Percentiles rank a stretch among this genome's conserved stretches.
phyloP scores from a whole-genome alignment of 2,888 invertebrate genomes.

The Chrysolina haemoptera region DNA sequence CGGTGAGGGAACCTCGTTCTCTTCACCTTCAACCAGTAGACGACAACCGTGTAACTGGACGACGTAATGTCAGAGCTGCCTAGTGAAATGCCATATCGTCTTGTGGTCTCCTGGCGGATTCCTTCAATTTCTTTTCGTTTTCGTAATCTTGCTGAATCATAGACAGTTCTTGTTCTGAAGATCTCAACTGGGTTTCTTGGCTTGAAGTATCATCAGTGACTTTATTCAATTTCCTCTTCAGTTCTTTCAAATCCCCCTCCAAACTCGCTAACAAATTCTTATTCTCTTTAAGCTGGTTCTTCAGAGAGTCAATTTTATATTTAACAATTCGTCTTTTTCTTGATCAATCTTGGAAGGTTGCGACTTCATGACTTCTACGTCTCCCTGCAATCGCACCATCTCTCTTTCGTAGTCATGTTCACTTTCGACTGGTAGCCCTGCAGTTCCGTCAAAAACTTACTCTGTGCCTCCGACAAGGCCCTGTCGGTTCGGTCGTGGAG shows the following conservation, averaged over 20 bases:
- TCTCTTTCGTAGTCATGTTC: slow-evolving; percentile 72
- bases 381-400: slow-evolving; percentile 75
- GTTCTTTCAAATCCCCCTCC: slow-evolving; percentile 73
- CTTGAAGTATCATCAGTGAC: no score
- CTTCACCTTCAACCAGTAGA: no score
- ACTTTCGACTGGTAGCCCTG: slow-evolving; percentile 73
- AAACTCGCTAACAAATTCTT: slow-evolving; percentile 73
- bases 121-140: no score
- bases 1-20: no score
- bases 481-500: slow-evolving; percentile 85
- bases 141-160: no score
- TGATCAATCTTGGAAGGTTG: slow-evolving; percentile 78
- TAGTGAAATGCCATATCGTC: no score
- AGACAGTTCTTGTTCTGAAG: no score
- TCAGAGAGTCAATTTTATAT: slow-evolving; percentile 75
- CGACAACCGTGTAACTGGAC: no score
- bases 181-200: no score
- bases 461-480: slow-evolving; percentile 79
- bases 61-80: no score
- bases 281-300: slow-evolving; percentile 77
- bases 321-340: slow-evolving; percentile 80
- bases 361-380: slow-evolving; percentile 76
- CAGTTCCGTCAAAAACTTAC: slow-evolving; percentile 77
- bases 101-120: no score
- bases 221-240: slow-evolving; percentile 75